Base-by-base conservation (phyloP, 2,888 invertebrate species). In the Andrena dorsata region DNA sequence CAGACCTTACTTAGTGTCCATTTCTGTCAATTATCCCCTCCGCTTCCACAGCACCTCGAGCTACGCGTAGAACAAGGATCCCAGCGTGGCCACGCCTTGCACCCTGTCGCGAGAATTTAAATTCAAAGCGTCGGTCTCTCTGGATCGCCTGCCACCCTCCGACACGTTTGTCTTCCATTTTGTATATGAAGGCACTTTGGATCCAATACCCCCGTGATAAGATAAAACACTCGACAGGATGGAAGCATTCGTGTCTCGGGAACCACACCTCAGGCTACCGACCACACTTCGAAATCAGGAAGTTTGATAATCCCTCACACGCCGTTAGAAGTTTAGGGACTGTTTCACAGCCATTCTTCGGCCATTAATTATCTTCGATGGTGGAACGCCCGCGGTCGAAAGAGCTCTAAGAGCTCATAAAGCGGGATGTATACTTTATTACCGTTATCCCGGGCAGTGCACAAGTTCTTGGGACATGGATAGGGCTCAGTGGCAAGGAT, bases 341-440 rank as follows among this genome's bases (percentile, higher is more conserved):
- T 8, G 26, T 35, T 41, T 32, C 10, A 28, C 1, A 28, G 4
- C 13, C 8, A 30, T 10, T 20, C n/a, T 28, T 3, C 7, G 47
- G 35, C 32, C 75, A 28, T 75, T 70, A 28, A 70, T 75, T 61
- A 51, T 47, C 26, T 0, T 32, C 16, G 56, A 69, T n/a, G 69
- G 26, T n/a, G 20, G 10, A 26, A 23, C 2, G 23, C 10, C 16
- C 32, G 8, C 8, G 20, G 23, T 13, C 26, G 0, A 41, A 63
- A 26, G 41, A 26, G 35, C 30, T 30, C 30, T 6, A 41, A 26
- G 32, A 51, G 20, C 51, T 10, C 23, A 13, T 16, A 28, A 28
- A 53, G 32, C 35, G 16, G 41, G 56, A 53, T n/a, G n/a, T 53
- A 28, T 35, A 5, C 41, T 35, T 56, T 69, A 41, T 69, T 10